These are phyloP conservation scores for Notothenia rossii DNA, from an alignment of 2,113 vertebrate genomes.

Conservation along the genomic window DNA sequence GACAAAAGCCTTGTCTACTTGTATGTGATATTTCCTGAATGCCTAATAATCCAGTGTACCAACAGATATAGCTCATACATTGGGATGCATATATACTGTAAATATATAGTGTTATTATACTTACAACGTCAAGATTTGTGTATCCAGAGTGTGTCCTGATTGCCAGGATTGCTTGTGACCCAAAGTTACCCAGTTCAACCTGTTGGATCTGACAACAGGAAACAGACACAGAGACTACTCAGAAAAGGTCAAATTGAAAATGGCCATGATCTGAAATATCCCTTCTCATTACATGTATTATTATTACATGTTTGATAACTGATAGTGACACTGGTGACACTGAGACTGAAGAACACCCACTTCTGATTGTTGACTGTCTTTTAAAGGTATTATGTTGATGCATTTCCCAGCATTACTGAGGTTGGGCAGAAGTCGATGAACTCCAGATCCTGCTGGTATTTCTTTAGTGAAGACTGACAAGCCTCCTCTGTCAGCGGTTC, in stretches of 20 bases:
- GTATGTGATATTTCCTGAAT: background rate
- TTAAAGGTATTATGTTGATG: slow-evolving; percentile 61
- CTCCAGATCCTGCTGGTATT: slow-evolving; percentile 61
- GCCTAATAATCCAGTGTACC: background rate
- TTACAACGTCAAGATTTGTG: slow-evolving; percentile 38
- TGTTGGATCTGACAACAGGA: slow-evolving; percentile 52
- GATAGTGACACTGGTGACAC: background rate
- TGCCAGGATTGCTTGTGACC: slow-evolving; percentile 57
- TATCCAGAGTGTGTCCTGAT: slow-evolving; percentile 63
- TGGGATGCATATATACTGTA: background rate
- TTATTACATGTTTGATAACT: background rate
- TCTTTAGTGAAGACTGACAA: slow-evolving; percentile 16
- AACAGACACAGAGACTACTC: background rate
- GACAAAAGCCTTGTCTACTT: background rate
- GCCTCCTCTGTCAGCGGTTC: slow-evolving; percentile 52
- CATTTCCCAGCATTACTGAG: slow-evolving; percentile 54
- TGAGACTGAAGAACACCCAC: slow-evolving; percentile 17
- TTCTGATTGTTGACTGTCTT: slow-evolving; percentile 33
- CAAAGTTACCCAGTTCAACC: slow-evolving; percentile 69
- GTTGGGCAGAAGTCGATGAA: slow-evolving; percentile 59
- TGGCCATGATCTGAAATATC: background rate
- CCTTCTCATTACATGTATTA: background rate
- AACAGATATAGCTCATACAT: background rate
- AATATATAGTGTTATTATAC: slow-evolving; percentile 2
- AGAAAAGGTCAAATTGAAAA: background rate